phyloP scores from a whole-genome alignment of 1,140 invertebrate species.

The Apis laboriosa region DNA sequence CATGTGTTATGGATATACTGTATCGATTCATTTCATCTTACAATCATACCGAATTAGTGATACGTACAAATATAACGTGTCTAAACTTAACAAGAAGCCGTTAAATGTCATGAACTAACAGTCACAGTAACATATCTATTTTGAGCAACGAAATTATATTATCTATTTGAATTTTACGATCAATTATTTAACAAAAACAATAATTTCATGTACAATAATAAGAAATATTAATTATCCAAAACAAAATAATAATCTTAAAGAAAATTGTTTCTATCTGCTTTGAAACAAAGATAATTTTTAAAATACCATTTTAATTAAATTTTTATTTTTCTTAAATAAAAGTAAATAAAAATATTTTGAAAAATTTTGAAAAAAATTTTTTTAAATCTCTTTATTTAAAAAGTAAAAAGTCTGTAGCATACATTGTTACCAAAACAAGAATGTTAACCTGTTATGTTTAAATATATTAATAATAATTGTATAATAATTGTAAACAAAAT shows the following conservation, averaged over 20 bases:
- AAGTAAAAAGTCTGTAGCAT: not conserved
- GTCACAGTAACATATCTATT: conserved; percentile 17
- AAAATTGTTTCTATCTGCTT: not conserved
- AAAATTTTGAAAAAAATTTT: not conserved
- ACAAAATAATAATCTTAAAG: not conserved
- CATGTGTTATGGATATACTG: not conserved
- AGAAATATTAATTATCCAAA: not conserved
- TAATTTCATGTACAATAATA: not conserved
- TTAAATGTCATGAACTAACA: conserved; percentile 36
- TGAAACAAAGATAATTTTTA: not conserved
- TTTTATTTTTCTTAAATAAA: too few species aligned
- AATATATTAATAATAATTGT: conserved; percentile 14
- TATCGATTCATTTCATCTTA: not conserved
- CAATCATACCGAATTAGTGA: conserved; percentile 2
- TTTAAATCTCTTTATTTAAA: not conserved
- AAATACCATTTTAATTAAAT: not conserved
- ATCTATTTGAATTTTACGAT: not conserved
- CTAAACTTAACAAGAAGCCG: conserved; percentile 36
- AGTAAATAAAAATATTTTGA: not conserved
- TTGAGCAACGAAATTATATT: not conserved
- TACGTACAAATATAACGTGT: conserved; percentile 33
- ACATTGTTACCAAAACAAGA: too few species aligned
- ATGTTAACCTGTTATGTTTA: not conserved
- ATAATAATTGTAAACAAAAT: conserved; percentile 48
- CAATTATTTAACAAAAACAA: not conserved